These are phyloP conservation scores for Drosophila kikkawai DNA, from an alignment of 1,140 invertebrate species.

Conservation along the genomic window DNA sequence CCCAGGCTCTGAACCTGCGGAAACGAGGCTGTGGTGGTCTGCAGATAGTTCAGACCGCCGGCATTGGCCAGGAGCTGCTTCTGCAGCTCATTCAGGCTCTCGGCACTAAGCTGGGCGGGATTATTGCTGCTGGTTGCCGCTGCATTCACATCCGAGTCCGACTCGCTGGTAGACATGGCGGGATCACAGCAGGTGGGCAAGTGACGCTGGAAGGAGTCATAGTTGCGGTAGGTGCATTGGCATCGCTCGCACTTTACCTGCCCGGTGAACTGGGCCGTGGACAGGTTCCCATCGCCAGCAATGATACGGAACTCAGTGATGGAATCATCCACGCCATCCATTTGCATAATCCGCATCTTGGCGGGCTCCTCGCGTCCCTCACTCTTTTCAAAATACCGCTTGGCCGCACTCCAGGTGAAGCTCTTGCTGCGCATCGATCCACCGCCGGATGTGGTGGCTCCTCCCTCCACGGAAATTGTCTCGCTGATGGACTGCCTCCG, in stretches of 20 bases:
- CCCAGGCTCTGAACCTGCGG: conserved; percentile 68
- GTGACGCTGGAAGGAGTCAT: conserved; percentile 94
- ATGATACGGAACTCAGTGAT: conserved; percentile 85
- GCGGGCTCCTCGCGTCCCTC: conserved; percentile 87
- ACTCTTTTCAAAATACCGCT: conserved; percentile 75
- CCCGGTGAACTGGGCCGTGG: conserved; percentile 86
- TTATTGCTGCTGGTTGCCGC: neutral
- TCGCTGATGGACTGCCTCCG: conserved; percentile 67
- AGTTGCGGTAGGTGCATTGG: conserved; percentile 94
- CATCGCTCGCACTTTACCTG: conserved; percentile 95
- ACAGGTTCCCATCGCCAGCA: conserved; percentile 58
- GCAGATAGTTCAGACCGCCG: conserved; percentile 70
- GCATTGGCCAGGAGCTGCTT: conserved; percentile 63
- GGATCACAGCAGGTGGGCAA: conserved; percentile 89
- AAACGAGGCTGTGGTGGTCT: conserved; percentile 53
- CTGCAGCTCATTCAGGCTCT: conserved; percentile 65
- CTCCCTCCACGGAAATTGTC: conserved; percentile 9
- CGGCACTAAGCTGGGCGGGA: conserved; percentile 45
- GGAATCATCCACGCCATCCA: conserved; percentile 91
- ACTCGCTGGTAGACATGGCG: conserved; percentile 90
- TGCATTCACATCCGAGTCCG: conserved; percentile 87
- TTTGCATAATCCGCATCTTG: conserved; percentile 87
- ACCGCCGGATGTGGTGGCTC: conserved; percentile 18
- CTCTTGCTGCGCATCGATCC: conserved; percentile 67
- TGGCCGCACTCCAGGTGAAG: conserved; percentile 85